Evolutionary conservation across 92 coral and sea anemone genomes (phyloP), one percentile per base, ranked within the genome.

Genomic region (Meandrina meandrites): DNA sequence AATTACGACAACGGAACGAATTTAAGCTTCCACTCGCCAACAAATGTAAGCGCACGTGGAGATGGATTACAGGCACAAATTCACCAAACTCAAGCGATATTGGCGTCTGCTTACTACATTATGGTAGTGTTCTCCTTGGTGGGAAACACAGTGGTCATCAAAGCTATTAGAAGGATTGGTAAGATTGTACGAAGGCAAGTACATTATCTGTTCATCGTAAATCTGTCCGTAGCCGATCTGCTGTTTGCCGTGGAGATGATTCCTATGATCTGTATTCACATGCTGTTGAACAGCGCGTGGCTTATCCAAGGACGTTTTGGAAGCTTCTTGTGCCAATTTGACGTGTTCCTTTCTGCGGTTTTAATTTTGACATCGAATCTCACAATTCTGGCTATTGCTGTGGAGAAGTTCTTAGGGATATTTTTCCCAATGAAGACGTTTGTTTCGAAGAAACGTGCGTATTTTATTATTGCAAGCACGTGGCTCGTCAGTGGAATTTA

Each of bases 161-260:
- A 76, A 18, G 77, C 76, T 1, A 34, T 76, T 24, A 76, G 12
- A 76, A 85, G 81, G 57, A 75, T 27, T 40, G n/a, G 56, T 51
- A 78, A 1, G 31, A 68, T 40, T n/a, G 12, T 77, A 31, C 36
- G 76, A 66, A 48, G 82, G 31, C 81, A 58, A 68, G 50, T 78
- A 15, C 75, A 85, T 30, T 62, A 76, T 21, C 62, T 76, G 7
- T 85, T 85, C 47, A 78, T 78, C 14, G 76, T 85, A 10, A 85
- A 85, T 56, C 58, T 85, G 22, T 85, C 83, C 24, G 83, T 85
- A 17, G 88, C 88, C 70, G 88, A 85, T 78, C 45, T 85, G 10
- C 64, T 85, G 21, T 83, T 83, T 14, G 86, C 86, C 7, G 11
- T 83, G 27, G 86, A 83, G 68, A 83, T 72, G 70, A 72, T 74